A percentile compares a stretch with the other conserved stretches of the same genome.
Evolutionary conservation across 2,113 vertebrate species (phyloP).

Genomic region (Platycercus adscitus): DNA sequence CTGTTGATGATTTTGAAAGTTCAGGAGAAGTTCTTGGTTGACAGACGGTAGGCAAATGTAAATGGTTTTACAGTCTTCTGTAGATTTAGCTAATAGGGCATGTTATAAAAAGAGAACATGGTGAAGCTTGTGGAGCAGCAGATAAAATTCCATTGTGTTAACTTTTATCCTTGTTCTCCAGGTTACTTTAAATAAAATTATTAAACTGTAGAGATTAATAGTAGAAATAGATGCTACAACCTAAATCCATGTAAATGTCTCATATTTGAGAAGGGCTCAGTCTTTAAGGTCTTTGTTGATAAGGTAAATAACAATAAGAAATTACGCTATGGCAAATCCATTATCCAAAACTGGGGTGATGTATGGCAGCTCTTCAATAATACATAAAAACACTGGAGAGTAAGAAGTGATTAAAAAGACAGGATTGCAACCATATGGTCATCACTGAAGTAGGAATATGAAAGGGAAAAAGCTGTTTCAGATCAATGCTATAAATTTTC

Average conservation of each 20-base stretch:
- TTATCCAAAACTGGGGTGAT: background rate
- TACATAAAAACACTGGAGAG: background rate
- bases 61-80: background rate
- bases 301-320: background rate
- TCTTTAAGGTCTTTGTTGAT: background rate
- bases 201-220: background rate
- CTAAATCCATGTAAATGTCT: background rate
- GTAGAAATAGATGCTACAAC: background rate
- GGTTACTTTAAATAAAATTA: background rate
- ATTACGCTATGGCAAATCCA: background rate
- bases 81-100: background rate
- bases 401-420: background rate
- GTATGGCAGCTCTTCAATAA: background rate
- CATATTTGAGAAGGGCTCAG: background rate
- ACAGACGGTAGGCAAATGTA: background rate
- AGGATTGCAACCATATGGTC: background rate
- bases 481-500: background rate
- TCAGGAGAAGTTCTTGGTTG: background rate
- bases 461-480: background rate
- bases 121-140: background rate
- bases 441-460: background rate
- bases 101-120: background rate
- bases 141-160: background rate
- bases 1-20: background rate
- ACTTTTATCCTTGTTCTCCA: background rate